A percentile compares a stretch with the other conserved stretches of the same genome.
Evolutionary conservation across 2,888 invertebrate genomes (phyloP).

Genomic region (Pegoplata infirma): DNA sequence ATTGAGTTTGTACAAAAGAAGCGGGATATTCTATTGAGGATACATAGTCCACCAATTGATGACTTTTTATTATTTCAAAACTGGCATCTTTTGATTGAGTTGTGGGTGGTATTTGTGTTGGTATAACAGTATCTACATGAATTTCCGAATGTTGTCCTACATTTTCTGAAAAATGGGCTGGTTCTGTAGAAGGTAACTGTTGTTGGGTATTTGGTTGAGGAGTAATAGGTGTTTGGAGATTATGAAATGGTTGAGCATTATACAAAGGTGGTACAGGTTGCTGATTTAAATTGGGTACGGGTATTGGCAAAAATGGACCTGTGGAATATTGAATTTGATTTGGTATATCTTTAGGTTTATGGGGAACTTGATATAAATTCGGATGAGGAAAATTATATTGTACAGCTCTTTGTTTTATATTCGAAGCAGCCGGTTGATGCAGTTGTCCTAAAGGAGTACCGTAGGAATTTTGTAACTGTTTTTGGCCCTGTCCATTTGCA

Average conservation of each 20-base stretch:
- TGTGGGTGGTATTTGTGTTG: slow-evolving; percentile 57
- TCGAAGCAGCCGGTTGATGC: slow-evolving; percentile 50
- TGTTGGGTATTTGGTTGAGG: slow-evolving; percentile 69
- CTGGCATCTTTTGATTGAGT: slow-evolving; percentile 60
- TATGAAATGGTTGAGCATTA: slow-evolving; percentile 46
- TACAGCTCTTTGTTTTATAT: slow-evolving; percentile 64
- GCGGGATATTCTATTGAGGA: slow-evolving; percentile 86
- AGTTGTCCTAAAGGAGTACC: not conserved
- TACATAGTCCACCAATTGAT: slow-evolving; percentile 84
- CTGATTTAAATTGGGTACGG: slow-evolving; percentile 79
- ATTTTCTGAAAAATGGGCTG: slow-evolving; percentile 67
- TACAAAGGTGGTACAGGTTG: slow-evolving; percentile 35
- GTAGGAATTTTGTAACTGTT: slow-evolving; percentile 28
- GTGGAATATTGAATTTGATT: slow-evolving; percentile 63
- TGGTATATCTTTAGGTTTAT: slow-evolving; percentile 55
- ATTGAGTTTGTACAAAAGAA: slow-evolving; percentile 81
- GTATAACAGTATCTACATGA: slow-evolving; percentile 65
- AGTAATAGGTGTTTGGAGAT: slow-evolving; percentile 45
- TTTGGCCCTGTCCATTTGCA: slow-evolving; percentile 27
- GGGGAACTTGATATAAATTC: not conserved
- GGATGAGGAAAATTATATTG: slow-evolving; percentile 64
- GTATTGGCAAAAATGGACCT: slow-evolving; percentile 78
- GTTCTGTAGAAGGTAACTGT: slow-evolving; percentile 70
- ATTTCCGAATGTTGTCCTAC: slow-evolving; percentile 73
- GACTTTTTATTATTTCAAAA: slow-evolving; percentile 80